phyloP scores from a whole-genome alignment of 2,888 invertebrate species.

The Neoaliturus tenellus region DNA sequence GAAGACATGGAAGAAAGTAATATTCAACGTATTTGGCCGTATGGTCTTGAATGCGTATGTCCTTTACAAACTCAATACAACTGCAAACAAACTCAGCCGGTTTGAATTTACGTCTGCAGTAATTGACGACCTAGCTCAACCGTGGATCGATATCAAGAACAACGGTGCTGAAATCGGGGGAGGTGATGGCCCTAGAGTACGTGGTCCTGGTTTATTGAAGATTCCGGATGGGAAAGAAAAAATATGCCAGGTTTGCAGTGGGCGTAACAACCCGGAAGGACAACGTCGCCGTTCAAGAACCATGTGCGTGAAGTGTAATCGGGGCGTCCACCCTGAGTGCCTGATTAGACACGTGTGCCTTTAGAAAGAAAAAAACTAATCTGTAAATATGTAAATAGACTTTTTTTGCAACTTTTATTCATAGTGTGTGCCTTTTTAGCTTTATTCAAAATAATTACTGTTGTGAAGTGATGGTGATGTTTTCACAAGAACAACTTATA shows the following conservation, averaged over 20 bases:
- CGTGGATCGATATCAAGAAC: not conserved
- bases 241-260: not conserved
- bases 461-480: too few relatives aligned
- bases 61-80: constrained; percentile 47
- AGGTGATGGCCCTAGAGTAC: not conserved
- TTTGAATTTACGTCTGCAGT: not conserved
- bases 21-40: constrained; percentile 43
- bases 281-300: not conserved
- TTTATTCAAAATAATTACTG: too few relatives aligned
- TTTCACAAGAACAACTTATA: too few relatives aligned
- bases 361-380: not conserved
- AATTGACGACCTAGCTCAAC: not conserved
- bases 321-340: constrained; percentile 6
- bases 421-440: too few relatives aligned
- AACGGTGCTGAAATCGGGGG: not conserved
- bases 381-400: not conserved
- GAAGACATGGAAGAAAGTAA: constrained; percentile 52
- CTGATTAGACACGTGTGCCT: constrained; percentile 6
- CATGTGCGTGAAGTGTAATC: not conserved
- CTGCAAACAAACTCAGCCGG: not conserved
- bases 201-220: not conserved
- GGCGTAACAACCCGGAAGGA: not conserved
- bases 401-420: too few relatives aligned
- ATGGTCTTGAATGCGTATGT: constrained; percentile 50
- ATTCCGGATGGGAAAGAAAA: not conserved